Base-by-base conservation (phyloP, 2,797 vertebrate genomes). In the Danio tinwini region DNA sequence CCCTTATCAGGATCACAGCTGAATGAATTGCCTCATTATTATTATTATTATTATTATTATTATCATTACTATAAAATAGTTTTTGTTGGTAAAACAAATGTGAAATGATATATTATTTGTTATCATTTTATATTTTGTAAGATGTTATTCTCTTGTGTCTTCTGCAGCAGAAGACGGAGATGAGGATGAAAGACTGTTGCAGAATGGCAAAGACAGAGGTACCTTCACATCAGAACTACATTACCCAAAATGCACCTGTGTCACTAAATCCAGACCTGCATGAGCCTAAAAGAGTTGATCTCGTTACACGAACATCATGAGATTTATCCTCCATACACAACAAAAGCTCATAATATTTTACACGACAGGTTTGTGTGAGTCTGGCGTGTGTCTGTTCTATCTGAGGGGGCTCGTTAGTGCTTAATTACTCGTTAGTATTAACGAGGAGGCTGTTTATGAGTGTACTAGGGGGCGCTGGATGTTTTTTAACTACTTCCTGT, bases 181-280 rank as follows among this genome's bases (percentile, higher is more conserved):
- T 9, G 93, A 97, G 79, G 96, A 96, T 64, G 93, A 95, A 74
- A 94, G 95, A 88, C 93, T 95, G 84, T 84, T 96, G 87, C 93
- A 96, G 86, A 97, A 96, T 1, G 96, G 95, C 74, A 97, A 97
- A 87, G 96, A 97, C 87, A 90, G 91, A 95, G 96, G 96, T 98
- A 94, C 7, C 19, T 58, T 29, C 4, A 16, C 70, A 16, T 58
- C 13, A 37, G 21, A 65, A 64, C 74, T 68, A 49, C 69, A 50
- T 67, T 82, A 72, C 68, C 59, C 74, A 82, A 14, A 65, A 77
- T 71, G 37, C 67, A 70, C n/a, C 39, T 8, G 16, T 63, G 45
- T 14, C 42, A 40, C 68, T 71, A 68, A 55, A 55, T 19, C 37
- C 68, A 53, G 68, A 42, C 50, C 9, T 70, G 4, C 0, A 5